A percentile compares a stretch with the other conserved stretches of the same genome.
Conservation (phyloP, 1,140 invertebrate species). For the Pachyrhynchus sulphureomaculatus region DNA sequence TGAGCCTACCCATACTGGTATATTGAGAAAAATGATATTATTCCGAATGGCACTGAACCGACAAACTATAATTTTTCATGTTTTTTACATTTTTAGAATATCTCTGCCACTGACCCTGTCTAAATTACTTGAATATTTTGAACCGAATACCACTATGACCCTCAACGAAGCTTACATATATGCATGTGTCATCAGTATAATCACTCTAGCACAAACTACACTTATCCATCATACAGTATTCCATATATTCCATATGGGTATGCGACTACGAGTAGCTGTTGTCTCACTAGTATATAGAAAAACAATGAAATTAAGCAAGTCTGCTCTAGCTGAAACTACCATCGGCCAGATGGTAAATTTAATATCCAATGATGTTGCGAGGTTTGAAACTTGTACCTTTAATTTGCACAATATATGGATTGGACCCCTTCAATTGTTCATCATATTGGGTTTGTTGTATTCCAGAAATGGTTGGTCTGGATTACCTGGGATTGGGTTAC, state of each 20-base stretch:
- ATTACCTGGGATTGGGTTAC: slow-evolving; percentile 72
- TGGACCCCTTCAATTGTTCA: slow-evolving; percentile 72
- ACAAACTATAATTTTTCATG: too few species aligned
- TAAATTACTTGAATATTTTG: slow-evolving; percentile 59
- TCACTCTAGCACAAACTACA: slow-evolving; percentile 61
- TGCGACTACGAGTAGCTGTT: slow-evolving; percentile 78
- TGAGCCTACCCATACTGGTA: too few species aligned
- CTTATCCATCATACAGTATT: slow-evolving; percentile 80
- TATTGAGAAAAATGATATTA: too few species aligned
- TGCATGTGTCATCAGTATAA: slow-evolving; percentile 68
- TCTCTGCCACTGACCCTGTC: slow-evolving; percentile 38
- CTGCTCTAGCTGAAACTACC: slow-evolving; percentile 71
- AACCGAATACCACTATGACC: slow-evolving; percentile 44
- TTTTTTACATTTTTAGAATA: slow-evolving; percentile 37
- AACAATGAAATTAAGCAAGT: slow-evolving; percentile 61
- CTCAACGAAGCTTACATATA: slow-evolving; percentile 63
- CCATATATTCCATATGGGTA: slow-evolving; percentile 69
- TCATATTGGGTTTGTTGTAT: slow-evolving; percentile 75
- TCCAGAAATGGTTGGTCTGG: slow-evolving; percentile 68
- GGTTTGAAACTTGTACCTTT: slow-evolving; percentile 66
- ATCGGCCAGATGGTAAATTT: slow-evolving; percentile 84
- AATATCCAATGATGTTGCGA: slow-evolving; percentile 77
- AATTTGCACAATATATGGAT: slow-evolving; percentile 69
- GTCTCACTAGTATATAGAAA: slow-evolving; percentile 76
- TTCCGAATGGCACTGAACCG: too few species aligned